Base-by-base conservation (phyloP, 2,797 vertebrate genomes). In the Coccyzus lansbergi region DNA sequence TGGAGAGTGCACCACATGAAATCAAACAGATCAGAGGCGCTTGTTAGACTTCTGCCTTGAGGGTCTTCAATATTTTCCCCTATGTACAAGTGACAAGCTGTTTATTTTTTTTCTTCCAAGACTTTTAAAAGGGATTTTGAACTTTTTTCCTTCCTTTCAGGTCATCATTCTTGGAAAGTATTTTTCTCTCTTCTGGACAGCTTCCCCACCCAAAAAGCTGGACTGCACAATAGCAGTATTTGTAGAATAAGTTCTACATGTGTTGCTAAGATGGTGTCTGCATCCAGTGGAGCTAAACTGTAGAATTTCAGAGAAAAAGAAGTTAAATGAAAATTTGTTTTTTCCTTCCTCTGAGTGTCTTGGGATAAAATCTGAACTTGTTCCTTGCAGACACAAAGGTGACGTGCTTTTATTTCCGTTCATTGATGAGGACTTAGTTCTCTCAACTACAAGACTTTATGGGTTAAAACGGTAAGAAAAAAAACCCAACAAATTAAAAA, bases 11-110 rank as follows among this genome's bases (percentile, higher is more conserved):
- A 83, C 76, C 80, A 77, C 67, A 53, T 1, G 3, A 88, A 91
- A 93, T 89, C 68, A 88, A 86, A 91, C 16, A 53, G 25, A 42
- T 83, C 69, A 90, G 62, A 95, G 87, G 68, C 84, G 44, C 53
- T 64, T 83, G 18, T 80, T 89, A 92, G 31, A 58, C 7, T 78
- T 85, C 26, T 79, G 65, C n/a, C 8, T 52, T 55, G 9, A 44
- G 25, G 55, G 38, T 68, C 60, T 92, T 90, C 31, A 84, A 52
- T 31, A 52, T 56, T 52, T 92, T 12, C 46, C 24, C 33, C 33
- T 67, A 46, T 22, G 70, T 88, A 34, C 49, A 76, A 79, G 22
- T 48, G 71, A 76, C 62, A 76, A 90, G 21, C 25, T 82, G 10
- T 81, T 84, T 44, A 46, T 34, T 46, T 88, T 86, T n/a, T 92